A percentile compares a stretch with the other conserved stretches of the same genome.
Conservation (phyloP, 2,797 vertebrate genomes). For the Catamblyrhynchus diadema region DNA sequence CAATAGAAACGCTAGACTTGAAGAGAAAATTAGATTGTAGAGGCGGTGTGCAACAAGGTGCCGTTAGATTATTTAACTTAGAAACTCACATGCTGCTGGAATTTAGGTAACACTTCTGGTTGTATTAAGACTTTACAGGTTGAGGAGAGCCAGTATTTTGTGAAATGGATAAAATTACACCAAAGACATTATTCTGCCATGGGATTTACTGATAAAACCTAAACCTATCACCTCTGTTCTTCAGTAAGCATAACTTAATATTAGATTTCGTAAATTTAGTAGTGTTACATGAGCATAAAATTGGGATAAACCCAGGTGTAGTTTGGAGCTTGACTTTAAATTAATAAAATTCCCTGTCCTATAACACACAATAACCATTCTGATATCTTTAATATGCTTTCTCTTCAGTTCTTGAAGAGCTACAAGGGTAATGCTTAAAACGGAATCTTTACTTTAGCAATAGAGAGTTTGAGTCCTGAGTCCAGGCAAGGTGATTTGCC, state of each 20-base stretch:
- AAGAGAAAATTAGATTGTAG: not conserved
- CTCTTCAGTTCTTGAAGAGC: not conserved
- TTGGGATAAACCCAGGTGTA: not conserved
- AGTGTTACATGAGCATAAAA: not conserved
- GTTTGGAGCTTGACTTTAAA: not conserved
- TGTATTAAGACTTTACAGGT: not conserved
- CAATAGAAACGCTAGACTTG: not conserved
- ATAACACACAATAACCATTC: not conserved
- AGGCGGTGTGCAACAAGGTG: not conserved
- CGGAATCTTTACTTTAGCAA: not conserved
- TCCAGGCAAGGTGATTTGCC: not conserved
- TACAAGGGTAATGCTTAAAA: not conserved
- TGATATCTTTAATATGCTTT: not conserved
- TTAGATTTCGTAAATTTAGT: not conserved
- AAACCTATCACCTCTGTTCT: not conserved
- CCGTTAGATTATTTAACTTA: not conserved
- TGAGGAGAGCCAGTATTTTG: not conserved
- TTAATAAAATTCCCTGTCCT: not conserved
- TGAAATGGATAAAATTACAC: not conserved
- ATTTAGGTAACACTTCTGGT: not conserved
- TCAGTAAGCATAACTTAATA: not conserved
- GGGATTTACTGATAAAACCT: not conserved
- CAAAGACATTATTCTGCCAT: not conserved
- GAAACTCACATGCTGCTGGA: not conserved
- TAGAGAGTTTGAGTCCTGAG: not conserved